Evolutionary conservation across 2,797 vertebrate genomes (phyloP).

Genomic region (Chiloscyllium punctatum): DNA sequence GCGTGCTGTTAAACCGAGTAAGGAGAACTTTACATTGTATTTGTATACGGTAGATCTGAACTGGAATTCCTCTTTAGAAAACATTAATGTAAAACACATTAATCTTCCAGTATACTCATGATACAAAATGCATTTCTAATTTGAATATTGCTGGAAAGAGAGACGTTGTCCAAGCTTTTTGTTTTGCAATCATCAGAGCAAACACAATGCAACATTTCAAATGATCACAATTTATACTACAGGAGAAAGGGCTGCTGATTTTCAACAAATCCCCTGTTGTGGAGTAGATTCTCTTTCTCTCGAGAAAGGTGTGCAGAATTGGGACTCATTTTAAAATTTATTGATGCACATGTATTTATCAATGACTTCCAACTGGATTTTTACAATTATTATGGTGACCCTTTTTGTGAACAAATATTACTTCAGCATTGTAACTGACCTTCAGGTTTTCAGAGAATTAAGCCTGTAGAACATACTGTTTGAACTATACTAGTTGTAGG

Average conservation of each 20-base stretch:
- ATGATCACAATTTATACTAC: neutral
- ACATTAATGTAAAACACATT: neutral
- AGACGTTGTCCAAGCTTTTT: neutral
- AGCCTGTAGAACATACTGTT: conserved; percentile 38
- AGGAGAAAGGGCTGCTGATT: neutral
- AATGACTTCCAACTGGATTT: neutral
- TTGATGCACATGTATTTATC: neutral
- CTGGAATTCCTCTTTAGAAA: neutral
- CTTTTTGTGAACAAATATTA: too few species aligned
- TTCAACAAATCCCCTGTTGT: neutral
- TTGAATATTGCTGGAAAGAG: neutral
- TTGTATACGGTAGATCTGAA: neutral
- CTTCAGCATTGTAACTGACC: neutral
- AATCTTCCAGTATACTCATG: neutral
- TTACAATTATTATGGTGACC: neutral
- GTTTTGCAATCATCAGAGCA: too few species aligned
- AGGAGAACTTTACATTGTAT: neutral
- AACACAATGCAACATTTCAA: neutral
- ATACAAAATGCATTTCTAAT: neutral
- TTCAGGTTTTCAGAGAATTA: neutral
- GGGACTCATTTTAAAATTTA: neutral
- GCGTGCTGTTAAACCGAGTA: neutral
- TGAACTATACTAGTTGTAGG: conserved; percentile 37
- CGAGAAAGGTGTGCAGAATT: neutral
- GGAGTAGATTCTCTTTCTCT: neutral